Conservation (phyloP, 2,888 invertebrate genomes). For the Notodonta dromedarius region DNA sequence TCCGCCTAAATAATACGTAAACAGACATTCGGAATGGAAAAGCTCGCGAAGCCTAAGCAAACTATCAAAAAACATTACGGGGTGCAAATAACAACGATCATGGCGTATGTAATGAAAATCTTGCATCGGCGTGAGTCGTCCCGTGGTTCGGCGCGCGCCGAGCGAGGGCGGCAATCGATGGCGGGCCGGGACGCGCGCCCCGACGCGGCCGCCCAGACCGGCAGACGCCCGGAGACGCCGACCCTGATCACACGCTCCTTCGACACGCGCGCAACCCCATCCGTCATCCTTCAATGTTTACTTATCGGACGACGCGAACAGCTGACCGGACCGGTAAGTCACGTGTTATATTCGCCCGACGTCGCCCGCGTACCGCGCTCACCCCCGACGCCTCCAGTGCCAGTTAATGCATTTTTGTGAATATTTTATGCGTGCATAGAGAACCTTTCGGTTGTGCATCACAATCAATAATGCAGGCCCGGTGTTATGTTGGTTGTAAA, state of each 20-base stretch:
- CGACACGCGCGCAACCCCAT: constrained; percentile 63
- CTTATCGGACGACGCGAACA: constrained; percentile 78
- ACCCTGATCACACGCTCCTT: constrained; percentile 72
- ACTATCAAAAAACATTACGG: constrained; percentile 82
- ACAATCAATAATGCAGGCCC: constrained; percentile 69
- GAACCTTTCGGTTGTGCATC: constrained; percentile 61
- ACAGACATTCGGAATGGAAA: constrained; percentile 48
- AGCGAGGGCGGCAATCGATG: constrained; percentile 82
- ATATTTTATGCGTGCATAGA: constrained; percentile 57
- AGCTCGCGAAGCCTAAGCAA: constrained; percentile 66
- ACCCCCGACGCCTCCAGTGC: constrained; percentile 28
- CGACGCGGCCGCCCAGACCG: constrained; percentile 82
- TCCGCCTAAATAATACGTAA: constrained; percentile 50
- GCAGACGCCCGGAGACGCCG: constrained; percentile 84
- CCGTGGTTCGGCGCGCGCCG: constrained; percentile 76
- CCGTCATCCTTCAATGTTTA: constrained; percentile 79
- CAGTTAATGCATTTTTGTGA: constrained; percentile 44
- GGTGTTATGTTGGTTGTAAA: constrained; percentile 72
- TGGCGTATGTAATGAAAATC: constrained; percentile 82
- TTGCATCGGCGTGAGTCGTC: constrained; percentile 77
- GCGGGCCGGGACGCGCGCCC: constrained; percentile 81
- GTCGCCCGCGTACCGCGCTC: constrained; percentile 33
- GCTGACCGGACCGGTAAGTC: constrained; percentile 83
- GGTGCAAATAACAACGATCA: constrained; percentile 83
- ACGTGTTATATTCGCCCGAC: constrained; percentile 64